Conservation (phyloP, 2,113 vertebrate species). For the Okapia johnstoni region DNA sequence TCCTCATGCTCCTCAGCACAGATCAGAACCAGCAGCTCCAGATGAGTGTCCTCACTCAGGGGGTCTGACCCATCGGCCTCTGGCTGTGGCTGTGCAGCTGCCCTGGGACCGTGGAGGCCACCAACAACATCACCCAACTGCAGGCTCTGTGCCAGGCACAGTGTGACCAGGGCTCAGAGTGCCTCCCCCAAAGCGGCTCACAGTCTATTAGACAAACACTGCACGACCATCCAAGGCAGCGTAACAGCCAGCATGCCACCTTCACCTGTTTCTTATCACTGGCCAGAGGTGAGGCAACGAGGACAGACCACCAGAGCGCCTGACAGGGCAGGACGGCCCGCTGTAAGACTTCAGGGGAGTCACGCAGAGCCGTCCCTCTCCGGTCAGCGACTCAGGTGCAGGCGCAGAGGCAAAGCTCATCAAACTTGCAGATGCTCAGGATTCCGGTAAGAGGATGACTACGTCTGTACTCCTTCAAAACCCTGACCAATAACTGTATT, state of each 20-base stretch:
- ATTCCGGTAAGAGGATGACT: fast-evolving
- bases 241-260: fast-evolving
- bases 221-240: not conserved
- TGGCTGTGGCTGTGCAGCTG: not conserved
- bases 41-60: not conserved
- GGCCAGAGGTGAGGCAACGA: not conserved
- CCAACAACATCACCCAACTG: not conserved
- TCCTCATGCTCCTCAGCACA: not conserved
- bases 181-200: not conserved
- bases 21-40: not conserved
- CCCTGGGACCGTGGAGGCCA: not conserved
- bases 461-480: not conserved
- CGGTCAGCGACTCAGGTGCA: not conserved
- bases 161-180: not conserved
- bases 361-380: not conserved
- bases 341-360: fast-evolving
- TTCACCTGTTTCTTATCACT: not conserved
- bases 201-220: not conserved
- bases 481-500: not conserved
- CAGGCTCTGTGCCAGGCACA: not conserved
- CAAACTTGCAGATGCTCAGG: not conserved
- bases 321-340: fast-evolving
- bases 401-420: not conserved
- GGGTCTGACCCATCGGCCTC: not conserved
- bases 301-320: fast-evolving